phyloP scores from a whole-genome alignment of 2,113 vertebrate genomes.

The Camelus dromedarius region DNA sequence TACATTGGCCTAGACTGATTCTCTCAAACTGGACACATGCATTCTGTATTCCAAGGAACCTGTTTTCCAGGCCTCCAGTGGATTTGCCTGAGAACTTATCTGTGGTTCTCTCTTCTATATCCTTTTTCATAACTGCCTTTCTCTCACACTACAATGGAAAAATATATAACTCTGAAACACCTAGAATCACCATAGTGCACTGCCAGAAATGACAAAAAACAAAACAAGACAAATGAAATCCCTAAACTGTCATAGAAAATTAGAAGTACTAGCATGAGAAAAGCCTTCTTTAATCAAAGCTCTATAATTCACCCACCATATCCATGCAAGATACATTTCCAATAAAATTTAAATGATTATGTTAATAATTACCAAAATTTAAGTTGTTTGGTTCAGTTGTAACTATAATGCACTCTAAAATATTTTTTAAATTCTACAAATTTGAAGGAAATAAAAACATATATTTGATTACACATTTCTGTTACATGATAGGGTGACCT shows the following conservation, averaged over 20 bases:
- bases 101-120: not conserved
- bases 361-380: not conserved
- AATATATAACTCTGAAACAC: not conserved
- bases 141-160: not conserved
- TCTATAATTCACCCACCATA: not conserved
- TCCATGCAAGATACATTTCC: not conserved
- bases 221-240: not conserved
- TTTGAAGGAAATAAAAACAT: not conserved
- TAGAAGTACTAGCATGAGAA: not conserved
- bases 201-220: not conserved
- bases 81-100: not conserved
- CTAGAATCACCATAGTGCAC: not conserved
- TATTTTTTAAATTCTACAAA: not conserved
- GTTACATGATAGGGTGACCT: not conserved
- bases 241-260: not conserved
- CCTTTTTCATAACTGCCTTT: not conserved
- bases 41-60: not conserved
- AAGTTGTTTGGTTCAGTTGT: not conserved
- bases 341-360: constrained; percentile 8
- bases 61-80: not conserved
- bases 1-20: not conserved
- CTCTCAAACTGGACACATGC: not conserved
- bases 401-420: not conserved
- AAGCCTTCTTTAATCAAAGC: not conserved
- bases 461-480: not conserved